These are phyloP conservation scores for Edolisoma coerulescens DNA, from an alignment of 2,113 vertebrate genomes.

Conservation along the genomic window DNA sequence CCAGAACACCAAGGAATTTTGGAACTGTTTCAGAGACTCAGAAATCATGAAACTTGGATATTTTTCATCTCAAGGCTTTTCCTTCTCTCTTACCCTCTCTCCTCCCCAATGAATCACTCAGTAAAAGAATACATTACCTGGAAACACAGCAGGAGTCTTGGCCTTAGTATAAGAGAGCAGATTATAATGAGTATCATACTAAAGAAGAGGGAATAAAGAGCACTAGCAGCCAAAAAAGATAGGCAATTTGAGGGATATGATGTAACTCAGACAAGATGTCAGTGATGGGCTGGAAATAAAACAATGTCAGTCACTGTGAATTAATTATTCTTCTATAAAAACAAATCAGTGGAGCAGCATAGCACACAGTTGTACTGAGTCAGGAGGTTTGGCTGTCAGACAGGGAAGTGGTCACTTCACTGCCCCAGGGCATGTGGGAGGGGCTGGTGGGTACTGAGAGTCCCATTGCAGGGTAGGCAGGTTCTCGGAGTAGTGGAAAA, in stretches of 20 bases:
- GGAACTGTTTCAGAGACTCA: constrained; percentile 2
- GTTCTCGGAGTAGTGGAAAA: not conserved
- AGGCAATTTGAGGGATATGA: not conserved
- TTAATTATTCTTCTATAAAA: constrained; percentile 18
- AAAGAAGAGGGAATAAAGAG: not conserved
- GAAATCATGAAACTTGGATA: not conserved
- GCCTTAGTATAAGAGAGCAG: not conserved
- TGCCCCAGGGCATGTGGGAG: not conserved
- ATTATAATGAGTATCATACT: constrained; percentile 21
- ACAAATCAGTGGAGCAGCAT: not conserved
- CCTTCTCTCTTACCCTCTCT: not conserved
- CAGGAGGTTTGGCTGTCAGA: not conserved
- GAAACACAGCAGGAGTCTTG: constrained; percentile 8
- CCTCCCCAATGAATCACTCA: not conserved
- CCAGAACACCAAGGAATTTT: constrained; percentile 34
- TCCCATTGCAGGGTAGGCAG: not conserved
- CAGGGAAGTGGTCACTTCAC: not conserved
- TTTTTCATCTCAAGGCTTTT: constrained; percentile 6
- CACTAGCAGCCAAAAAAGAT: not conserved
- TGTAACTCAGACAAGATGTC: constrained; percentile 10
- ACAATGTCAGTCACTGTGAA: not conserved
- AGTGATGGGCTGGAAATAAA: constrained; percentile 12
- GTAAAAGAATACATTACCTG: constrained; percentile 38
- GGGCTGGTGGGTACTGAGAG: not conserved
- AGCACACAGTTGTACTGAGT: not conserved